A percentile compares a stretch with the other conserved stretches of the same genome.
Conservation (phyloP, 2,797 vertebrate species). For the Diglossa cyanea region DNA sequence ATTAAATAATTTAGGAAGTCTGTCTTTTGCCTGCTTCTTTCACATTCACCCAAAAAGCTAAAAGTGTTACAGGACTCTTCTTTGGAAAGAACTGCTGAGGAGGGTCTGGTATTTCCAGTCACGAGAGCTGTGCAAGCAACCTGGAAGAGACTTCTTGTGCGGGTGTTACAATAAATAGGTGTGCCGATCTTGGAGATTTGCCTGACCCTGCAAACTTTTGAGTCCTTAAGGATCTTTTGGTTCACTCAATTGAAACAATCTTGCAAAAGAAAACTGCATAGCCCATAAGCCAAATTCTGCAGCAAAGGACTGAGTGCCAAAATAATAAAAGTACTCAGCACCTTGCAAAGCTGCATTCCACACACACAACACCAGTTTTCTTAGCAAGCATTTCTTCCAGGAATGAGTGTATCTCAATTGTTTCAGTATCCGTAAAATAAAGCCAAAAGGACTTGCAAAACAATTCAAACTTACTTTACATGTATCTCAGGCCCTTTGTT, state of each 20-base stretch:
- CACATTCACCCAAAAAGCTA: not conserved
- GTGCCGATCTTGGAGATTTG: not conserved
- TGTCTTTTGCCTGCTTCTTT: not conserved
- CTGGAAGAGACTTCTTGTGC: not conserved
- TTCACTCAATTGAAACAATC: not conserved
- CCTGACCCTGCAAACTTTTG: not conserved
- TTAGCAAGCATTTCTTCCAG: not conserved
- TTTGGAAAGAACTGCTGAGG: not conserved
- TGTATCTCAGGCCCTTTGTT: not conserved
- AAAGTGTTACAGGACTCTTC: not conserved
- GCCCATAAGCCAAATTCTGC: not conserved
- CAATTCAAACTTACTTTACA: not conserved
- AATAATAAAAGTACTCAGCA: slow-evolving; percentile 36
- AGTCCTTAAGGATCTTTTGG: not conserved
- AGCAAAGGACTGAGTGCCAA: slow-evolving; percentile 23
- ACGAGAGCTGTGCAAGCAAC: not conserved
- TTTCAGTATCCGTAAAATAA: not conserved
- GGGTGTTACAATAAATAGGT: not conserved
- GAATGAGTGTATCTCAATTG: not conserved
- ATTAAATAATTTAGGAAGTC: not conserved
- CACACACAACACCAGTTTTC: not conserved
- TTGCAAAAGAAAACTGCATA: not conserved
- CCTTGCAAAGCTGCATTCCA: slow-evolving; percentile 8
- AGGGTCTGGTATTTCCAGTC: not conserved
- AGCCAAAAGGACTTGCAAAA: not conserved